Conservation (phyloP, 2,888 invertebrate genomes). For the Pyrgus malvae region DNA sequence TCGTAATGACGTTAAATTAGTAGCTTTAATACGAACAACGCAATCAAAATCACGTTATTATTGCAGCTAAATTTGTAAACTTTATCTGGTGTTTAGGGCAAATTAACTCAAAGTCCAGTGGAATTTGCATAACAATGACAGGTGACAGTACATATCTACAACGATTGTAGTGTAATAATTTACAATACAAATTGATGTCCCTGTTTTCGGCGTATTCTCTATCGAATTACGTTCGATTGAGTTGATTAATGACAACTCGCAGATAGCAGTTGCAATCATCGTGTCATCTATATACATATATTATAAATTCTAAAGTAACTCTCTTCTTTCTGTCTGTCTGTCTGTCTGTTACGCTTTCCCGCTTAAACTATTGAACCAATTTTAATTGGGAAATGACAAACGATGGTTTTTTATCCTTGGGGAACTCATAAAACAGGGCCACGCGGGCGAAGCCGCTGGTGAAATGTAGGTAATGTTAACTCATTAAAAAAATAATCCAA, state of each 20-base stretch:
- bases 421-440: too few species aligned
- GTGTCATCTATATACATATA: constrained; percentile 2
- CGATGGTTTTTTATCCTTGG: too few species aligned
- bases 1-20: constrained; percentile 4
- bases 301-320: too few species aligned
- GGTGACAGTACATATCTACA: background rate
- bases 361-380: background rate
- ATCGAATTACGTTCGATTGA: constrained; percentile 23
- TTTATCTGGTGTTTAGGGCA: constrained; percentile 9
- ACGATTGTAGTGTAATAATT: constrained; percentile 17
- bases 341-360: too few species aligned
- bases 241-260: constrained; percentile 16
- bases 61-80: constrained; percentile 12
- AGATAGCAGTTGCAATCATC: constrained; percentile 11
- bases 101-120: background rate
- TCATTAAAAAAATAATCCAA: too few species aligned
- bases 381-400: too few species aligned
- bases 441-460: too few species aligned
- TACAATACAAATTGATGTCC: constrained; percentile 14
- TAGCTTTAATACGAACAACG: background rate
- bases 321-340: too few species aligned
- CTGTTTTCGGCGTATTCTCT: constrained; percentile 5
- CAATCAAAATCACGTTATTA: constrained; percentile 7
- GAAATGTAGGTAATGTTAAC: too few species aligned
- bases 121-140: constrained; percentile 8